Conservation (phyloP, 2,797 vertebrate genomes). For the Odontamblyopus rebecca region DNA sequence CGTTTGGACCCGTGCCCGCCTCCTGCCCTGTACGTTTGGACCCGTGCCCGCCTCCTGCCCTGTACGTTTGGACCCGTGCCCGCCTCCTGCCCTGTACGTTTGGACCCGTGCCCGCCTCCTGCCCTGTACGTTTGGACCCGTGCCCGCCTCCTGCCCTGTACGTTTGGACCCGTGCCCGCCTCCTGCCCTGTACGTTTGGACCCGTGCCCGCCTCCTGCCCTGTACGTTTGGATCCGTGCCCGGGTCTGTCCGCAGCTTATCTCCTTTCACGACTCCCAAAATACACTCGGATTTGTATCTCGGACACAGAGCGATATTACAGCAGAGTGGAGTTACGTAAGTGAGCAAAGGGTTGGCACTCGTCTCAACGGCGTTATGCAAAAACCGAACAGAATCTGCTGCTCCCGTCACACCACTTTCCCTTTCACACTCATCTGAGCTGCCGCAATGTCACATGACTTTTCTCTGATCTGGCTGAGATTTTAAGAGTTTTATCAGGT, state of each 20-base stretch:
- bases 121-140: too few relatives aligned
- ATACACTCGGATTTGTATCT: background rate
- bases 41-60: too few relatives aligned
- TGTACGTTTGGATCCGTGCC: background rate
- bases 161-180: too few relatives aligned
- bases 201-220: background rate
- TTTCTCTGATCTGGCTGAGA: background rate
- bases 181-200: background rate
- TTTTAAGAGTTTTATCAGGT: too few relatives aligned
- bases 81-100: too few relatives aligned
- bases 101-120: too few relatives aligned
- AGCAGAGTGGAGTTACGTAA: background rate
- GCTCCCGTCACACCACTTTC: too few relatives aligned
- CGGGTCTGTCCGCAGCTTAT: constrained; percentile 1
- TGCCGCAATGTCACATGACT: background rate
- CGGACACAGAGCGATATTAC: background rate
- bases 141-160: too few relatives aligned
- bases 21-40: too few relatives aligned
- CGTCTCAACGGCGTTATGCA: background rate
- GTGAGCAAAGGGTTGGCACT: background rate
- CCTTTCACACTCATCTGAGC: background rate
- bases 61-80: too few relatives aligned
- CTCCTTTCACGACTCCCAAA: background rate
- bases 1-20: too few relatives aligned
- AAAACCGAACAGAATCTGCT: background rate